phyloP scores from a whole-genome alignment of 2,113 vertebrate species.

The Eolophus roseicapilla region DNA sequence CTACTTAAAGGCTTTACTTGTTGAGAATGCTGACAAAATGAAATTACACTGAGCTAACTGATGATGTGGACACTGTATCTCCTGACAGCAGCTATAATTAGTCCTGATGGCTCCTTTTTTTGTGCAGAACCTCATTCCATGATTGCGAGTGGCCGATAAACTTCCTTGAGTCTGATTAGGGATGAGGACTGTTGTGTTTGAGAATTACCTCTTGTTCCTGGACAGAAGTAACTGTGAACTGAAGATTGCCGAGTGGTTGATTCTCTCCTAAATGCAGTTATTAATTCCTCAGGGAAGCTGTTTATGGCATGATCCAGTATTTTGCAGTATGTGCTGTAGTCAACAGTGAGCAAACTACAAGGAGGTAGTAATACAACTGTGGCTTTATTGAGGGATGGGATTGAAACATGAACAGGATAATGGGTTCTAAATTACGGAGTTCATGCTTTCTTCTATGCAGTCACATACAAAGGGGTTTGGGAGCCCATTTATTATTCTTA shows the following conservation, averaged over 20 bases:
- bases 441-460: not conserved
- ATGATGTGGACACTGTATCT: not conserved
- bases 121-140: not conserved
- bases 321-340: not conserved
- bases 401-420: not conserved
- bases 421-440: not conserved
- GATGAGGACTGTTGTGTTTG: not conserved
- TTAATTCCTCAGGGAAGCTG: not conserved
- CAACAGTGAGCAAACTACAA: not conserved
- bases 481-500: not conserved
- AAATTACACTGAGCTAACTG: not conserved
- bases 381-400: not conserved
- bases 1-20: not conserved
- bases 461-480: not conserved
- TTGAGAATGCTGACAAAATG: not conserved
- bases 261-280: not conserved
- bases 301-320: not conserved
- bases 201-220: not conserved
- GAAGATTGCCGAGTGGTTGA: not conserved
- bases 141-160: not conserved
- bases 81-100: not conserved
- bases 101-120: fast-evolving
- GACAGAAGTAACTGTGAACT: fast-evolving
- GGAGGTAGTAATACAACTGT: not conserved
- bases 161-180: not conserved